A percentile compares a stretch with the other conserved stretches of the same genome.
These are phyloP conservation scores for Nematostella vectensis DNA, from an alignment of 92 coral and sea anemone species.

Conservation along the genomic window DNA sequence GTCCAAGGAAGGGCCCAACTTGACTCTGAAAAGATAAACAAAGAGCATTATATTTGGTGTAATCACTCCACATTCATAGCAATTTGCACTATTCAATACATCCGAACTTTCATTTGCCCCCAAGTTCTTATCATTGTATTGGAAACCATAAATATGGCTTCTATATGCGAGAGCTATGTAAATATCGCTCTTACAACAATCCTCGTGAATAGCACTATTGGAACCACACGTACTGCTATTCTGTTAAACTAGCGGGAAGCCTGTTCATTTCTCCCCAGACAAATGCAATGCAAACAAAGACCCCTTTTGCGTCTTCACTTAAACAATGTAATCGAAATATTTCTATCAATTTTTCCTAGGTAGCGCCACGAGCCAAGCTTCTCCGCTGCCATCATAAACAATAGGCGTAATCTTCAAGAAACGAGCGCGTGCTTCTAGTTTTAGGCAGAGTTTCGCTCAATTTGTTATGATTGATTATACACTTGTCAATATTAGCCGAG, in stretches of 20 bases:
- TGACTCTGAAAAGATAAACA: conserved; percentile 39
- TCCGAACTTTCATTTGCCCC: conserved; percentile 70
- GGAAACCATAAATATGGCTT: conserved; percentile 47
- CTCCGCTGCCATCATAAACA: too few species aligned
- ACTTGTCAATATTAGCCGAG: conserved; percentile 18
- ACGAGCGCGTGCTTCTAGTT: too few species aligned
- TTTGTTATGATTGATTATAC: background rate
- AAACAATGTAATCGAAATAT: conserved; percentile 3
- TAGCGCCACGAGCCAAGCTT: background rate
- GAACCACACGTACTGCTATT: conserved; percentile 18
- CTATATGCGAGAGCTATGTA: conserved; percentile 53
- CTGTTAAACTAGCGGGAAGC: background rate
- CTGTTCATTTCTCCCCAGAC: background rate
- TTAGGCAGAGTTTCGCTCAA: background rate
- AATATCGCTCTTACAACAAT: conserved; percentile 34
- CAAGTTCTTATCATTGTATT: conserved; percentile 41
- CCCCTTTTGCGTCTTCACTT: background rate
- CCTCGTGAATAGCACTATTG: conserved; percentile 29
- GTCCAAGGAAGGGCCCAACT: conserved; percentile 36
- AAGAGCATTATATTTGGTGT: conserved; percentile 52
- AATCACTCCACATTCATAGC: conserved; percentile 50
- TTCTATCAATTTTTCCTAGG: background rate
- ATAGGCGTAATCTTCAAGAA: too few species aligned
- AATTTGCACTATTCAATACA: conserved; percentile 71
- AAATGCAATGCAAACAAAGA: background rate